These are phyloP conservation scores for Solea senegalensis DNA, from an alignment of 2,113 vertebrate species.

Conservation along the genomic window DNA sequence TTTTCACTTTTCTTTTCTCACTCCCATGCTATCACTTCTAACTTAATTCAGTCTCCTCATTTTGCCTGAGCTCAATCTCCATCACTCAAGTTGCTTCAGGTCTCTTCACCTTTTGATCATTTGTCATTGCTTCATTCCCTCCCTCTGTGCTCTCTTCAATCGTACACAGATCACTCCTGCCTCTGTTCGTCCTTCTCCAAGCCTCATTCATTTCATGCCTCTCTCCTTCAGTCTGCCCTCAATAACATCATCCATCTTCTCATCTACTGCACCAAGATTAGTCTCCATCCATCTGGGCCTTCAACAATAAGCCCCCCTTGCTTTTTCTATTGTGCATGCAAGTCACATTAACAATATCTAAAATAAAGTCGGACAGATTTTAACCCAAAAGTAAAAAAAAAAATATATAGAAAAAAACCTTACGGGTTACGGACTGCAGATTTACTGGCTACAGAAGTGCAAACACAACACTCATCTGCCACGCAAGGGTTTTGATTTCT, in stretches of 20 bases:
- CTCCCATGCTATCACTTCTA: constrained; percentile 5
- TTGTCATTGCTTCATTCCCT: constrained; percentile 59
- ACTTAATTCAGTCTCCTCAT: constrained; percentile 36
- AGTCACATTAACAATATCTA: constrained; percentile 4
- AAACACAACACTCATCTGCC: background rate
- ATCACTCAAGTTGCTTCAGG: constrained; percentile 41
- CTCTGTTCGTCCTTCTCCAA: constrained; percentile 54
- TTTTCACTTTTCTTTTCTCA: constrained; percentile 20
- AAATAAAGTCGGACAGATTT: background rate
- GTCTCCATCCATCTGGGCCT: constrained; percentile 50
- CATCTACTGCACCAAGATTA: constrained; percentile 48
- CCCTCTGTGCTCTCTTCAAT: constrained; percentile 48
- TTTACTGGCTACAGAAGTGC: constrained; percentile 6
- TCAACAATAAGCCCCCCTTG: constrained; percentile 40
- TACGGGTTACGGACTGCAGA: background rate
- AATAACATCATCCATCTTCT: constrained; percentile 67
- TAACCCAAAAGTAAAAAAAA: background rate
- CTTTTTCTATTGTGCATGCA: constrained; percentile 8
- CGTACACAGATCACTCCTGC: constrained; percentile 61
- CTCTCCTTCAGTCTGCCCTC: constrained; percentile 56
- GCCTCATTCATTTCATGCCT: constrained; percentile 59
- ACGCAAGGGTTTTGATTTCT: background rate
- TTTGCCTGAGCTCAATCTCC: constrained; percentile 34
- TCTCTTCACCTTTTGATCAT: constrained; percentile 60
- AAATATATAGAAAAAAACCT: background rate